Base-by-base conservation (phyloP, 2,888 invertebrate species). In the Cyrtodaria siliqua region DNA sequence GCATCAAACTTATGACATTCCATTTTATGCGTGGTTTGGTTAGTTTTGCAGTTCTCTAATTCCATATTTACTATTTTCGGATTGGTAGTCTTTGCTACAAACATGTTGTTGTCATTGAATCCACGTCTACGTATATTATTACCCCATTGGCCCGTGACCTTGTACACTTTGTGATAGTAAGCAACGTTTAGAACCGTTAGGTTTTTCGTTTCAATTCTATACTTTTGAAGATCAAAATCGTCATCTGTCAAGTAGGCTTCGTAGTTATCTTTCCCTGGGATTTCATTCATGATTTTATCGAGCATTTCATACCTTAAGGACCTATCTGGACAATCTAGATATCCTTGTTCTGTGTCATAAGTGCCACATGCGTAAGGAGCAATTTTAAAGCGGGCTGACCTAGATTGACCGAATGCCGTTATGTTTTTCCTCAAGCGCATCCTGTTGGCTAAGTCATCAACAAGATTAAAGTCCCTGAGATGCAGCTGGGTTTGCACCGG, bases 361-460 rank as follows among this genome's bases (percentile, higher is more conserved):
- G 9, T 24, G 18, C 12, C 6, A 42, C 71, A 57, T 20, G 53
- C 53, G n/a, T 57, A 33, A 4, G 62, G 62, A 0, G 73, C 67
- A 2, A 83, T 26, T 6, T 57, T 40, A 52, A 79, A 86, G 47
- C 86, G 57, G 3, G 79, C 79, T 12, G 76, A 63, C 29, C 79
- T 67, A 9, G 69, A 55, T 8, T 55, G 56, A 9, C 59, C 38
- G 50, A 66, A 66, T 12, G 44, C 29, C 1, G 72, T 64, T 44
- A 82, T 40, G 47, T 79, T 74, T 12, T 24, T 62, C 24, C 56
- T 50, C 16, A 47, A 55, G 4, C 72, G 66, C 40, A 87, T 72
- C 38, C 89, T 64, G 9, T 60, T 49, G 8, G 73, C 77, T 6
- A 90, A 68, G 33, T 90, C 90, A 56, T 90, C 90, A 2, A 87